Evolutionary conservation across 35 echinoderm and acorn worm genomes (phyloP), one percentile per base, ranked within the genome.

Genomic region (Patiria miniata): DNA sequence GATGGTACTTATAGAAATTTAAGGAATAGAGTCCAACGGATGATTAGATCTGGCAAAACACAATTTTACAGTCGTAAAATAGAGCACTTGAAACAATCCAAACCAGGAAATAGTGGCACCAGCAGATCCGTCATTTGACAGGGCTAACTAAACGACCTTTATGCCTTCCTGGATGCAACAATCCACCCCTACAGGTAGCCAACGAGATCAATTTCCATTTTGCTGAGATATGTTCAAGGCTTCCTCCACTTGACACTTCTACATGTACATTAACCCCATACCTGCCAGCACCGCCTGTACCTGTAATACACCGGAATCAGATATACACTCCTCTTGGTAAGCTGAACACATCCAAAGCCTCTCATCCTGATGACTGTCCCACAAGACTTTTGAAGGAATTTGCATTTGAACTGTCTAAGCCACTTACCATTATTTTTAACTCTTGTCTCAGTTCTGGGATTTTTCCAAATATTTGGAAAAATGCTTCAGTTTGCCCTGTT

Each of bases 401-500:
- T 86, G 55, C 83, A 30, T 6, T 34, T 39, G 83, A 86, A 65
- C 44, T 86, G 38, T 86, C 83, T 18, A 58, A 68, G 38, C 83
- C 83, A 1, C 19, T 86, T 39, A 42, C 59, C 37, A 68, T 40
- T 36, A 34, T 86, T 10, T 86, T 86, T 51, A 86, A 86, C 44
- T 37, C 15, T 76, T 86, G 83, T 77, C 59, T 44, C 18, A 23
- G 38, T 39, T 9, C 5, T 1, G 23, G 61, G 5, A 39, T 33
- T 33, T 86, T 86, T 34, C 83, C 82, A 8, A 12, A 40, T 37
- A 73, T 36, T 32, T 86, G 83, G 55, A 68, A 73, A 40, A 44
- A 73, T 86, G 59, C 83, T 14, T 86, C 83, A 37, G 83, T 86
- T 15, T 86, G 56, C 68, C 39, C 59, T 40, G 40, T 86, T 37